Base-by-base conservation (phyloP, 2,113 vertebrate species). In the Sporophila hypoxantha region DNA sequence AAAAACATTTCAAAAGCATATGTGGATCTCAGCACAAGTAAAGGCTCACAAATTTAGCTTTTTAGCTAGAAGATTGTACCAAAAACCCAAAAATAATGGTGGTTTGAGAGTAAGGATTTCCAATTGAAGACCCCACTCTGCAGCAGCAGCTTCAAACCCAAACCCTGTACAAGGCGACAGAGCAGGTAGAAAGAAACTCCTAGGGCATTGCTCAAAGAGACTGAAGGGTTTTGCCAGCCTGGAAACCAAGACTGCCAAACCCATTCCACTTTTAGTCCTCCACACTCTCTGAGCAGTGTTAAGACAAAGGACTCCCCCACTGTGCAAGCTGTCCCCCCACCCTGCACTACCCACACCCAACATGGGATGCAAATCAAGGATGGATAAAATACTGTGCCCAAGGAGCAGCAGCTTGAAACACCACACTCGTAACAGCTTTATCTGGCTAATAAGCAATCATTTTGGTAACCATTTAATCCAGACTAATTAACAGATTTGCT, bases 381-480 rank as follows among this genome's bases (percentile, higher is more conserved):
- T 2, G 3, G n/a, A n/a, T 22, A 74, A 80, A 91, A 87, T 15
- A 69, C 17, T 19, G 23, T 42, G 30, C 44, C 22, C 30, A 39
- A 52, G 26, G 8, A 91, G 22, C 29, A 89, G 59, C 46, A 85
- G 21, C 21, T 59, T 60, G 47, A 76, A 87, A 61, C 17, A 74
- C 8, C 37, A n/a, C 17, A 32, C 57, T 22, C 16, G 4, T 29
- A 41, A 79, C 4, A 3, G 17, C 10, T 81, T 53, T 57, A 49
- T 25, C n/a, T 53, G 17, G 79, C 77, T 93, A 94, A 94, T 90
- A 67, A 85, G 62, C 46, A 64, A 32, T 41, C 23, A 15, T 12
- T 82, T 34, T 84, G 41, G 65, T 82, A 87, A 94, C 37, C 80
- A 29, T 92, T 93, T 90, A 85, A 87, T 70, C 71, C 65, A 80